These are phyloP conservation scores for Chrysolina americana DNA, from an alignment of 2,888 invertebrate genomes.

Conservation along the genomic window DNA sequence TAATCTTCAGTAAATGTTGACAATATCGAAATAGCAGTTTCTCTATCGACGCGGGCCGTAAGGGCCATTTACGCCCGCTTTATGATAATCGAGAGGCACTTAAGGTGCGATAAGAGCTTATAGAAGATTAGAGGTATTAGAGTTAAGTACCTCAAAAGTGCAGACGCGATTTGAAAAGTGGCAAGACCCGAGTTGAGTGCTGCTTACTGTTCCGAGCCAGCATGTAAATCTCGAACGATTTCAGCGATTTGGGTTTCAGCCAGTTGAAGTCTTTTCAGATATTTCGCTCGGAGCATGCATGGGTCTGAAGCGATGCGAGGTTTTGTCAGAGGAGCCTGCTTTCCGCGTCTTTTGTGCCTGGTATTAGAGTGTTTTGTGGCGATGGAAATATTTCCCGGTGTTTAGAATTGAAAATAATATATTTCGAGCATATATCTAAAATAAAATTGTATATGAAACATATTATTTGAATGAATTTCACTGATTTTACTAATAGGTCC, in stretches of 20 bases:
- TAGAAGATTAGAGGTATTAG: conserved; percentile 65
- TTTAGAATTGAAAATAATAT: too few relatives aligned
- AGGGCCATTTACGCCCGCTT: conserved; percentile 53
- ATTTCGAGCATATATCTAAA: too few relatives aligned
- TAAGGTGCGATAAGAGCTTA: conserved; percentile 67
- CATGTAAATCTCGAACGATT: conserved; percentile 3
- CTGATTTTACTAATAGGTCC: too few relatives aligned
- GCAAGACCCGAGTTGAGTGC: conserved; percentile 31
- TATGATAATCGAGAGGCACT: conserved; percentile 66
- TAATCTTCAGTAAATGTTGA: conserved; percentile 12
- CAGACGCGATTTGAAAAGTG: conserved; percentile 59
- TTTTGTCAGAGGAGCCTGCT: background rate
- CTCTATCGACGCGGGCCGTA: conserved; percentile 15
- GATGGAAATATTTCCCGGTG: too few relatives aligned
- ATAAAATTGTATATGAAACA: too few relatives aligned
- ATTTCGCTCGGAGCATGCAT: background rate
- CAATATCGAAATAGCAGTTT: conserved; percentile 1
- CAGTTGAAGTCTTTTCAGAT: conserved; percentile 8
- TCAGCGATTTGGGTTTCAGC: conserved; percentile 1
- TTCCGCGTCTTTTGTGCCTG: background rate
- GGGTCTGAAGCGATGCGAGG: background rate
- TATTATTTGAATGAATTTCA: too few relatives aligned
- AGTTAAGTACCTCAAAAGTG: conserved; percentile 64
- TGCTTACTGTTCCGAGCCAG: conserved; percentile 22
- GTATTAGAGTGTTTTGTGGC: background rate